A percentile compares a stretch with the other conserved stretches of the same genome.
These are phyloP conservation scores for Guaruba guarouba DNA, from an alignment of 2,113 vertebrate species.

Conservation along the genomic window DNA sequence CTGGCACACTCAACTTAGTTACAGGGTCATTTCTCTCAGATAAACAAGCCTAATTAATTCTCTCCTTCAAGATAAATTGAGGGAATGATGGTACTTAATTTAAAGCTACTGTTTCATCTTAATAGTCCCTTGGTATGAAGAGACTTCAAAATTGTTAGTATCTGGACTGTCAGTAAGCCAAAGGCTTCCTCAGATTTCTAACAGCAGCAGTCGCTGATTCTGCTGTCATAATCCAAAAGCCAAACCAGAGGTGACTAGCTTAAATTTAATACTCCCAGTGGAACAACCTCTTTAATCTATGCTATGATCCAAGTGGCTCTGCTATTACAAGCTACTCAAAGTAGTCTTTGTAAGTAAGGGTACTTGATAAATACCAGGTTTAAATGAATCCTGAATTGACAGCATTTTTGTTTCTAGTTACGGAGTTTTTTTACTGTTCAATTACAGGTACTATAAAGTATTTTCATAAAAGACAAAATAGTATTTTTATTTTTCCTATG, in stretches of 20 bases:
- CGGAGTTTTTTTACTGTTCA: not conserved
- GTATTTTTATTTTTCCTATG: not conserved
- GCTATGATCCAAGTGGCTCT: not conserved
- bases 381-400: not conserved
- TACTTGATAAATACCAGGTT: not conserved
- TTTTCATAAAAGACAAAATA: not conserved
- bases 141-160: slow-evolving; percentile 19
- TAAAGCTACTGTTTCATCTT: slow-evolving; percentile 48
- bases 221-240: slow-evolving; percentile 29
- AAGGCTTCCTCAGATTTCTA: slow-evolving; percentile 12
- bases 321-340: slow-evolving; percentile 36
- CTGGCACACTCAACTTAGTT: not conserved
- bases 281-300: slow-evolving; percentile 37
- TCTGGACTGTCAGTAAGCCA: not conserved
- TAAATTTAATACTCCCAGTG: slow-evolving; percentile 42
- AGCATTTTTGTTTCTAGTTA: not conserved
- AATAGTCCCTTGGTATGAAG: slow-evolving; percentile 15
- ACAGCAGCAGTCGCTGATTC: slow-evolving; percentile 12
- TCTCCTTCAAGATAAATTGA: slow-evolving; percentile 39
- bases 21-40: slow-evolving; percentile 27
- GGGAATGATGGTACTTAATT: slow-evolving; percentile 20
- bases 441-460: not conserved
- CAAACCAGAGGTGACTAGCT: slow-evolving; percentile 28
- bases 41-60: slow-evolving; percentile 59
- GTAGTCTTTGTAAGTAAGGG: not conserved